Percentiles rank a stretch among this genome's conserved stretches.
These are phyloP conservation scores for Anguilla pacifica DNA, from an alignment of 2,797 vertebrate species.

Conservation along the genomic window DNA sequence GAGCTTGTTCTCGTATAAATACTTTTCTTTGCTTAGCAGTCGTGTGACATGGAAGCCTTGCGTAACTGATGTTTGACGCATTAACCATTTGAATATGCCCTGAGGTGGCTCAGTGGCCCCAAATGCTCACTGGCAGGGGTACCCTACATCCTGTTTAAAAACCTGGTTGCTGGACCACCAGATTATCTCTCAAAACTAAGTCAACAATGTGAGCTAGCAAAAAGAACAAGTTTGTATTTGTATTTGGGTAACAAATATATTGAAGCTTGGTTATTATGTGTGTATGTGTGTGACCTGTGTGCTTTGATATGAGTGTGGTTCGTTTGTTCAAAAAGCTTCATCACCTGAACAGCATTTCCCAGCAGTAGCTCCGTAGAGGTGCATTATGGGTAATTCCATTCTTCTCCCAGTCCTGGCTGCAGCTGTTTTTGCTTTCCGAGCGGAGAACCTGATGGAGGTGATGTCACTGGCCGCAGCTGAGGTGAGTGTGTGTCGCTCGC, in stretches of 20 bases:
- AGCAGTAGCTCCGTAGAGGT: not conserved
- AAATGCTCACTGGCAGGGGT: no score
- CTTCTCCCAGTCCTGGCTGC: conserved; percentile 84
- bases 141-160: not conserved
- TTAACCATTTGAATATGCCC: not conserved
- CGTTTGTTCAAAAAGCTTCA: not conserved
- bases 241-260: not conserved
- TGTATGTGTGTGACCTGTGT: not conserved
- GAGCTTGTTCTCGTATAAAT: not conserved
- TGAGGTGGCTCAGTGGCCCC: not conserved
- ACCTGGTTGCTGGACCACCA: not conserved
- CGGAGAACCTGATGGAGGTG: conserved; percentile 99
- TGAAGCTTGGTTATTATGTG: not conserved
- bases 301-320: not conserved
- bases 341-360: not conserved
- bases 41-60: not conserved
- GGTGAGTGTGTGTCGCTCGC: conserved; percentile 78
- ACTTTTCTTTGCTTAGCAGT: not conserved
- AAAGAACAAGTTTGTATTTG: not conserved
- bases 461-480: conserved; percentile 91
- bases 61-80: not conserved
- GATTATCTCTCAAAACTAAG: not conserved
- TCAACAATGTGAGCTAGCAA: not conserved
- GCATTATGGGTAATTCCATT: conserved; percentile 23
- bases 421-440: conserved; percentile 95